Percentiles rank a stretch among this genome's conserved stretches.
Evolutionary conservation across 2,113 vertebrate genomes (phyloP).

Genomic region (Cyanoderma ruficeps): DNA sequence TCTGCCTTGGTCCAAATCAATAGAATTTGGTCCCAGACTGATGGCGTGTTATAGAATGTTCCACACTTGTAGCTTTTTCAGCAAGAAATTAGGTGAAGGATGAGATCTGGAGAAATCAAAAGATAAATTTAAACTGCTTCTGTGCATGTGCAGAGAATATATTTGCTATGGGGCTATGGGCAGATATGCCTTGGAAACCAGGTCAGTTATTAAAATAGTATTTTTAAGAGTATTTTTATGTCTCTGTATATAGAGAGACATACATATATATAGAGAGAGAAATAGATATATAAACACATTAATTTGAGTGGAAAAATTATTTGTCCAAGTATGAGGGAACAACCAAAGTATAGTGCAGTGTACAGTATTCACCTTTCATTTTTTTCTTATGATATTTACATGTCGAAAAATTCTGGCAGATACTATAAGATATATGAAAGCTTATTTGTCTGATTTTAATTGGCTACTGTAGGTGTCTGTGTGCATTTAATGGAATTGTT

Average conservation of each 20-base stretch:
- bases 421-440: background rate
- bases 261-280: background rate
- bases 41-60: background rate
- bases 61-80: background rate
- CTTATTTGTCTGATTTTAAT: background rate
- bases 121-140: background rate
- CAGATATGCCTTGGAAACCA: background rate
- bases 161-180: background rate
- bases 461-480: background rate
- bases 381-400: background rate
- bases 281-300: background rate
- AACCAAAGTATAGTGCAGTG: background rate
- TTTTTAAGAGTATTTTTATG: background rate
- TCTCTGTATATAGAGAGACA: background rate
- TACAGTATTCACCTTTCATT: background rate
- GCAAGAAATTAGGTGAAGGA: background rate
- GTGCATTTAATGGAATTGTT: background rate
- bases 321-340: background rate
- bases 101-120: background rate
- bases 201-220: background rate
- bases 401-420: background rate
- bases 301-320: background rate
- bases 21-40: background rate
- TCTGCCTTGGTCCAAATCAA: background rate
- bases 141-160: background rate